Conservation (phyloP, 1,140 invertebrate species). For the Mactra quadrangularis region DNA sequence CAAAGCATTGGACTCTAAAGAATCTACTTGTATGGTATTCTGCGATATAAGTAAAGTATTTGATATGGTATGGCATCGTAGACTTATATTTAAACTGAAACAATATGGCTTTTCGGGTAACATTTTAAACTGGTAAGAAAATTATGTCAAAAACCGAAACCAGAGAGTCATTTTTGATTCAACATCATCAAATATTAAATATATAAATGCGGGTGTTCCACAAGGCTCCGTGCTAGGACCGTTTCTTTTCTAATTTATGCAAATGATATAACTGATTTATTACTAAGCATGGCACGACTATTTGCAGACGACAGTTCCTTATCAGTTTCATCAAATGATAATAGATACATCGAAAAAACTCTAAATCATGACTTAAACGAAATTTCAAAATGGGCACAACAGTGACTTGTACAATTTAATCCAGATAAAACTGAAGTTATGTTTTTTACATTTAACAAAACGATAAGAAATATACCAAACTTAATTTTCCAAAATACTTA, state of each 20-base stretch:
- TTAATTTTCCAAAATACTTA: constrained; percentile 6
- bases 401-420: constrained; percentile 27
- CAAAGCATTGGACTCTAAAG: constrained; percentile 15
- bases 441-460: constrained; percentile 2
- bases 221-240: too few species aligned
- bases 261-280: constrained; percentile 14
- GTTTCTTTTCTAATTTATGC: constrained; percentile 8
- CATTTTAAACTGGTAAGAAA: not conserved
- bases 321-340: too few species aligned
- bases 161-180: constrained; percentile 3
- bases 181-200: not conserved
- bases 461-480: not conserved
- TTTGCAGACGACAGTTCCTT: constrained; percentile 34
- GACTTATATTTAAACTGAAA: constrained; percentile 4
- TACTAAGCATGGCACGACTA: constrained; percentile 3
- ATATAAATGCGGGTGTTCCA: not conserved
- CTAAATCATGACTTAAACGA: constrained; percentile 23
- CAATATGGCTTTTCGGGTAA: constrained; percentile 2
- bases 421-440: constrained; percentile 35
- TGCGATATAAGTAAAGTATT: constrained; percentile 36
- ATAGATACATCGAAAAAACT: too few species aligned
- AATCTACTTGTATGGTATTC: constrained; percentile 20
- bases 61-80: constrained; percentile 24
- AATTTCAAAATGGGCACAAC: not conserved
- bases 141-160: not conserved